Conservation (phyloP, 2,113 vertebrate genomes). For the Boleophthalmus pectinirostris region DNA sequence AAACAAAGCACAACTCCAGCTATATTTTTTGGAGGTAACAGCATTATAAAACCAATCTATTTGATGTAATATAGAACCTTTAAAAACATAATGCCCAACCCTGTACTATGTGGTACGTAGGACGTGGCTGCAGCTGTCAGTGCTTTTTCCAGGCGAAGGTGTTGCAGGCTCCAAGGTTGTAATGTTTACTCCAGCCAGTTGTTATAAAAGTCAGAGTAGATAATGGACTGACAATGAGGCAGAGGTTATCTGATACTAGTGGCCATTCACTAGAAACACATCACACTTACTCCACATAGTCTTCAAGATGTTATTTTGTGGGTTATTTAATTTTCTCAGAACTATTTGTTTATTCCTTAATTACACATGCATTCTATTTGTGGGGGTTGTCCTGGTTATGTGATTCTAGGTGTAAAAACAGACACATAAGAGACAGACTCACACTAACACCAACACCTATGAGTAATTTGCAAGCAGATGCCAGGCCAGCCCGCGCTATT, state of each 20-base stretch:
- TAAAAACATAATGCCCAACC: too few relatives aligned
- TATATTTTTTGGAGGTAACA: too few relatives aligned
- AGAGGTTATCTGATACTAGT: not conserved
- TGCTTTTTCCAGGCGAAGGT: constrained; percentile 39
- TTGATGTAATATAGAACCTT: too few relatives aligned
- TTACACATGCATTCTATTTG: not conserved
- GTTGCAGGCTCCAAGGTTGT: constrained; percentile 23
- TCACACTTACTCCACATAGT: not conserved
- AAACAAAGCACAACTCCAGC: too few relatives aligned
- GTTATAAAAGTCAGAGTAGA: constrained; percentile 40
- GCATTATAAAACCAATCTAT: too few relatives aligned
- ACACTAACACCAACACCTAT: not conserved
- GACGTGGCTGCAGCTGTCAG: constrained; percentile 47
- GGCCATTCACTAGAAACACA: not conserved
- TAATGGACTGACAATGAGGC: not conserved
- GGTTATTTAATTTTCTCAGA: not conserved
- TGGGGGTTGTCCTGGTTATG: not conserved
- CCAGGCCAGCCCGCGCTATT: not conserved
- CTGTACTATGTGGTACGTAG: not conserved
- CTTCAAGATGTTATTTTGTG: not conserved
- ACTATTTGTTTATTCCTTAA: not conserved
- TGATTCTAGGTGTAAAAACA: not conserved
- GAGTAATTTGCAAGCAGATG: not conserved
- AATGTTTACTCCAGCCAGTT: constrained; percentile 28
- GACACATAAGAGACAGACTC: not conserved